These are phyloP conservation scores for Distichodus sexfasciatus DNA, from an alignment of 2,797 vertebrate genomes.

Conservation along the genomic window DNA sequence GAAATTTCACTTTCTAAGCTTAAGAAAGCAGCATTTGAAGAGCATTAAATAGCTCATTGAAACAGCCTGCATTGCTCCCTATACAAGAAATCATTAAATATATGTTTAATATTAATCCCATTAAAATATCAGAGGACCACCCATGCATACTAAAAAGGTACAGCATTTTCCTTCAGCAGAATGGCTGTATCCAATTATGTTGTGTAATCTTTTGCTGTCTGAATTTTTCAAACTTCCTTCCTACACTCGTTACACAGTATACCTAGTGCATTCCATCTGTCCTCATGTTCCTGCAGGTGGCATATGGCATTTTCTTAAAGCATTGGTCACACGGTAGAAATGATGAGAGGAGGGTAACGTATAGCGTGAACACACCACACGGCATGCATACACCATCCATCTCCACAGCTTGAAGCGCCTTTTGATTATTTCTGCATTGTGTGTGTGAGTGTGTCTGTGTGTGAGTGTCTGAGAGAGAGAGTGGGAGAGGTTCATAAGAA, in stretches of 20 bases:
- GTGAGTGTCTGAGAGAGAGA: background rate
- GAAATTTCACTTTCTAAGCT: no score
- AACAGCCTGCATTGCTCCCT: no score
- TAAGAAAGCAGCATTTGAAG: no score
- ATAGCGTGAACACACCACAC: conserved; percentile 20
- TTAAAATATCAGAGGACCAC: no score
- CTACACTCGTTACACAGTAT: background rate
- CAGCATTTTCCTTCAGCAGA: no score
- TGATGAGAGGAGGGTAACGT: conserved; percentile 5
- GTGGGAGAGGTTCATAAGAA: background rate
- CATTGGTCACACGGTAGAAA: conserved; percentile 11
- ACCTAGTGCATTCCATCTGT: background rate
- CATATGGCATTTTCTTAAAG: conserved; percentile 35
- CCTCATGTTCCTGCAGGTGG: conserved; percentile 10
- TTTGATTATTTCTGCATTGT: conserved; percentile 23
- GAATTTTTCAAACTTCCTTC: background rate
- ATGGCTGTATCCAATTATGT: no score
- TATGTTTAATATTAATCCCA: no score
- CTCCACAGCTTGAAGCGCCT: conserved; percentile 9
- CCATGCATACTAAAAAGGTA: no score
- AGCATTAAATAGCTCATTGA: no score
- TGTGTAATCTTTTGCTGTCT: background rate
- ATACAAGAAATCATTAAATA: no score
- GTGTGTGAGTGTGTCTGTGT: background rate
- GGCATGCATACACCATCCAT: conserved; percentile 11